Conservation (phyloP, 2,797 vertebrate genomes). For the Streptopelia turtur region DNA sequence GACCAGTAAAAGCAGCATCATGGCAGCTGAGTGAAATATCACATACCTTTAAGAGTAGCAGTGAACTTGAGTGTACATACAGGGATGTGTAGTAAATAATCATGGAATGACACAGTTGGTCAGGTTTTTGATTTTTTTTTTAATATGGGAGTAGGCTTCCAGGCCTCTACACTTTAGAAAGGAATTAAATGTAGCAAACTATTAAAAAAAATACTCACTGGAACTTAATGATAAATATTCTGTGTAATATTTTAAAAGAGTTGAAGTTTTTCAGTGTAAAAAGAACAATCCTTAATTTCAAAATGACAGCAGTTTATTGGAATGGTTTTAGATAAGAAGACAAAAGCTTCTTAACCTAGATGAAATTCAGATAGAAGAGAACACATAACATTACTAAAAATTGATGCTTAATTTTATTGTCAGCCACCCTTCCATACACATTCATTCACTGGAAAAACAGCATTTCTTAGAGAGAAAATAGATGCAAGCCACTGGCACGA, state of each 20-base stretch:
- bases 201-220: not conserved
- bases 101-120: not conserved
- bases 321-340: not conserved
- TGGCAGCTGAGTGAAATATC: not conserved
- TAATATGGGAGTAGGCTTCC: not conserved
- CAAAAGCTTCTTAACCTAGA: not conserved
- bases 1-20: not conserved
- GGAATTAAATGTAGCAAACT: not conserved
- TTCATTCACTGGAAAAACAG: not conserved
- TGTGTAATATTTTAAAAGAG: not conserved
- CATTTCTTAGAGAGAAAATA: not conserved
- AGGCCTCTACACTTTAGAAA: not conserved
- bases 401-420: not conserved
- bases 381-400: not conserved
- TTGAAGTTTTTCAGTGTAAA: not conserved
- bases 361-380: not conserved
- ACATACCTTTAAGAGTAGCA: not conserved
- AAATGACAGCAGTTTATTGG: not conserved
- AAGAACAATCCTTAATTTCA: not conserved
- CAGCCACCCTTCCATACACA: not conserved
- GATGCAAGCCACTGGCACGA: not conserved
- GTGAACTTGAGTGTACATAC: not conserved
- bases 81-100: not conserved
- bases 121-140: not conserved
- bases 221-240: not conserved